Base-by-base conservation (phyloP, 1,140 invertebrate species). In the Panulirus ornatus region DNA sequence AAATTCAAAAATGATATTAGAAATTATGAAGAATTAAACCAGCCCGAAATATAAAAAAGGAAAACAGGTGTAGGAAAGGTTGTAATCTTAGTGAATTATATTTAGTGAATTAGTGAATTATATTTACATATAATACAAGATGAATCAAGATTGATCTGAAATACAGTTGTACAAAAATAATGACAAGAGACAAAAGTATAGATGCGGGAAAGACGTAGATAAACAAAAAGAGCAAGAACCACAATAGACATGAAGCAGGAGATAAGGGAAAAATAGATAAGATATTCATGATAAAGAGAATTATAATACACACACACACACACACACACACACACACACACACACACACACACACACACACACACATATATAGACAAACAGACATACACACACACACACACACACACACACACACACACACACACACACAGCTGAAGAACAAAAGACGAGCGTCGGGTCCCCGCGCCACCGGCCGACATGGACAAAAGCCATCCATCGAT, bases 301-400 rank as follows among this genome's bases (percentile, higher is more conserved):
- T 63, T 58, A 71, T 36, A 36, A 2, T 14, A 36, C 27, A 16
- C 2, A 73, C 40, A 40, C 8, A 73, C 30, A 73, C 0, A 36
- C 8, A 9, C 1, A 30, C 8, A 0, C 71, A 36, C 71, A 51
- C 38, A 81, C 44, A 54, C 78, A 75, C 5, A 81, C 78, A 51
- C 27, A 81, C 54, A 51, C 78, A 81, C 78, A 81, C 78, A 81
- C 78, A 54, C 78, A 81, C 44, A 63, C 78, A 51, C 54, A 81
- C 78, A 27, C 78, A 81, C 44, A 40, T 16, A 54, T 19, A 54
- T 19, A 54, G 11, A 54, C 51, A 54, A 11, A 54, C 51, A 16
- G 11, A 54, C 51, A 54, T 19, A 54, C 51, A 54, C 71, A 75
- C 71, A 40, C 71, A 30, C 36, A 71, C 70, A 34, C 36, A 16